These are phyloP conservation scores for Chelonus formosanus DNA, from an alignment of 2,888 invertebrate species.

Conservation along the genomic window DNA sequence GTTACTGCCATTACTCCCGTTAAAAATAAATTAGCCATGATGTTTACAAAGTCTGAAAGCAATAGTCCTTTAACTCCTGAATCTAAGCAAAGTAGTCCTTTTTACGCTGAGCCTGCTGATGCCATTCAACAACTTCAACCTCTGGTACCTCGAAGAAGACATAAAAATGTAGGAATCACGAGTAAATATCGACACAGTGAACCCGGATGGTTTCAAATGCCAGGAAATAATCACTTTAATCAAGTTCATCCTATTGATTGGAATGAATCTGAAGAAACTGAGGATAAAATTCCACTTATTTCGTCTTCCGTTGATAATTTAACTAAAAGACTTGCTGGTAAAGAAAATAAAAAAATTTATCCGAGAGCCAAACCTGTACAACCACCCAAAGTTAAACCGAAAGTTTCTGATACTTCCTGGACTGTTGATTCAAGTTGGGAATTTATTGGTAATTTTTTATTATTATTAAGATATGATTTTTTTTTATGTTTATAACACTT, in stretches of 20 bases:
- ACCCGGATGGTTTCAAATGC: constrained; percentile 59
- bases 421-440: constrained; percentile 91
- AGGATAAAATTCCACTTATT: constrained; percentile 64
- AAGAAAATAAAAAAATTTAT: constrained; percentile 64
- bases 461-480: constrained; percentile 15
- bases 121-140: constrained; percentile 71
- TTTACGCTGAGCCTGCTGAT: constrained; percentile 91
- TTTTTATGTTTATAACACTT: not conserved
- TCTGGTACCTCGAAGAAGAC: constrained; percentile 53
- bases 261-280: constrained; percentile 59
- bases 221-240: constrained; percentile 46
- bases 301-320: constrained; percentile 79
- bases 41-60: constrained; percentile 56
- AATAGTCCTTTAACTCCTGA: constrained; percentile 60
- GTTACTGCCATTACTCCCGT: constrained; percentile 59
- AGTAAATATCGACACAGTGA: constrained; percentile 62
- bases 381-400: constrained; percentile 71
- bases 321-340: constrained; percentile 56
- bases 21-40: constrained; percentile 58
- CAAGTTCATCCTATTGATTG: constrained; percentile 61
- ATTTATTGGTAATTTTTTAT: constrained; percentile 75
- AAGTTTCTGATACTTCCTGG: constrained; percentile 72
- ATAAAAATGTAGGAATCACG: constrained; percentile 53
- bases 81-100: constrained; percentile 81
- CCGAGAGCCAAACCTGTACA: constrained; percentile 77